A percentile compares a stretch with the other conserved stretches of the same genome.
Evolutionary conservation across 2,113 vertebrate genomes (phyloP).

Genomic region (Dicerorhinus sumatrensis): DNA sequence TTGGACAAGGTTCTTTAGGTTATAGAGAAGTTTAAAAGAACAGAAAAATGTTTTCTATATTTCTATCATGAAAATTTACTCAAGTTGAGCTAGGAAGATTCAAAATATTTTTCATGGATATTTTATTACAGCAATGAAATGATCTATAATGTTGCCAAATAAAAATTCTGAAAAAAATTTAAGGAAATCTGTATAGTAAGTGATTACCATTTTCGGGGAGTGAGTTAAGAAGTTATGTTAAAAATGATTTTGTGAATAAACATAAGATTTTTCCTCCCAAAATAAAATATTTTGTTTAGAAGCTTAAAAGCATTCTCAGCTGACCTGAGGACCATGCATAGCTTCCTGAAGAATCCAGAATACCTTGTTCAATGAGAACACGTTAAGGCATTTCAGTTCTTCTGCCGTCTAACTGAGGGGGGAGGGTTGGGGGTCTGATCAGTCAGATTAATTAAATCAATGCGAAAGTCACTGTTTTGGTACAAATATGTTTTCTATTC

Average conservation of each 20-base stretch:
- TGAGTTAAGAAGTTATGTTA: background rate
- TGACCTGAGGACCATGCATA: background rate
- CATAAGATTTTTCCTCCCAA: background rate
- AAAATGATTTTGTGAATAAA: background rate
- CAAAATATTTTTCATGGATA: background rate
- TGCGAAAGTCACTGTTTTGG: background rate
- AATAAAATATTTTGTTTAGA: background rate
- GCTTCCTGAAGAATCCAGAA: background rate
- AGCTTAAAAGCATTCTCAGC: background rate
- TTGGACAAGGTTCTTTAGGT: background rate
- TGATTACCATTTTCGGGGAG: background rate
- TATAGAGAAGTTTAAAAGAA: slow-evolving; percentile 20
- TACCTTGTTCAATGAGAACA: background rate
- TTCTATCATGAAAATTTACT: background rate
- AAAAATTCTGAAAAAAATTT: background rate
- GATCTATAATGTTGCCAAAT: background rate
- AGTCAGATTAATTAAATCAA: background rate
- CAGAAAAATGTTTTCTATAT: background rate
- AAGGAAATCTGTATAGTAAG: background rate
- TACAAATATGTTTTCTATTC: background rate
- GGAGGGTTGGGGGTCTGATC: background rate
- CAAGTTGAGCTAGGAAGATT: background rate
- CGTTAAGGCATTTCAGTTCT: background rate
- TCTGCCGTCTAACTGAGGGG: background rate
- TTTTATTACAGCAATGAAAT: background rate